Conservation (phyloP, 1,140 invertebrate genomes). For the Macrosteles quadrilineatus region DNA sequence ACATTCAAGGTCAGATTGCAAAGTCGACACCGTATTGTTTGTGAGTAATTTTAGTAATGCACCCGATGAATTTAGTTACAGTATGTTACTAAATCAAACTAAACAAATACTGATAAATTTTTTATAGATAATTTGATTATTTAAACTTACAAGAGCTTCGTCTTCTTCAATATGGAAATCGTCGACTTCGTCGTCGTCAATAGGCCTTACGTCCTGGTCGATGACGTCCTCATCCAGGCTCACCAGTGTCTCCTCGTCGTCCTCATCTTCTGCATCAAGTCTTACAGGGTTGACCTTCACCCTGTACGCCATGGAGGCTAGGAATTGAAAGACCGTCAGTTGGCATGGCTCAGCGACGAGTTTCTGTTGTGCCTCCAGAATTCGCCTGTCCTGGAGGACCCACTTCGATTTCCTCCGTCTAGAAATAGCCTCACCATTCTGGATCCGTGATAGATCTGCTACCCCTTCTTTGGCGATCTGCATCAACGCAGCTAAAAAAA, state of each 20-base stretch:
- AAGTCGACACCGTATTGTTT: too few relatives aligned
- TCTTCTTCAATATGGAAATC: background rate
- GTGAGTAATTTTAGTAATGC: too few relatives aligned
- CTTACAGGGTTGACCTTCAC: background rate
- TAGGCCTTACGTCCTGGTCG: background rate
- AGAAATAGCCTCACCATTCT: background rate
- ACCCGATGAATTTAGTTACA: too few relatives aligned
- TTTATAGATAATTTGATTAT: too few relatives aligned
- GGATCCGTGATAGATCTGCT: background rate
- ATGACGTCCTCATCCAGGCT: constrained; percentile 8
- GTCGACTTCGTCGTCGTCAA: constrained; percentile 2
- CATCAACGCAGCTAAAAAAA: constrained; percentile 12
- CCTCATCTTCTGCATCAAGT: background rate
- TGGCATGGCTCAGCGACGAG: background rate
- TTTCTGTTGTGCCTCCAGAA: background rate
- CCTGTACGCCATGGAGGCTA: background rate
- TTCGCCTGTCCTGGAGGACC: background rate
- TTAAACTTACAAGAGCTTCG: background rate
- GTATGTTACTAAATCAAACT: too few relatives aligned
- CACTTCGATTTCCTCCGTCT: background rate
- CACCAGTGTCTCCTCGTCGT: constrained; percentile 3
- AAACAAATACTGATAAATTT: too few relatives aligned
- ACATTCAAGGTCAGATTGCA: too few relatives aligned
- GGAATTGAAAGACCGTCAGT: constrained; percentile 1
- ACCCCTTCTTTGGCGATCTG: background rate